phyloP scores from a whole-genome alignment of 2,888 invertebrate genomes.

The Cyaniris semiargus region DNA sequence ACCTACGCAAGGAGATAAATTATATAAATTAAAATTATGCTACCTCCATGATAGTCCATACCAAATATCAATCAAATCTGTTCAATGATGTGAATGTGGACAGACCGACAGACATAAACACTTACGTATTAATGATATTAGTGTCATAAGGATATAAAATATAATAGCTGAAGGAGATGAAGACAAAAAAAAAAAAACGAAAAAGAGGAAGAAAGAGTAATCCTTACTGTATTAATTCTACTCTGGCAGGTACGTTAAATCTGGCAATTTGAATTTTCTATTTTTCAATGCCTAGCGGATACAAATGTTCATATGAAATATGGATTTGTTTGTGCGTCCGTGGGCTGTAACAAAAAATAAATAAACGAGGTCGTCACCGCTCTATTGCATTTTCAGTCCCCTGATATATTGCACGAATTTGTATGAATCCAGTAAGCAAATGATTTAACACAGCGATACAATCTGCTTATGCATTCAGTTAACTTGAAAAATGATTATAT shows the following conservation, averaged over 20 bases:
- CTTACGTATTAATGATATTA: too few species aligned
- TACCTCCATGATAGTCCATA: too few species aligned
- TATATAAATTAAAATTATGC: too few species aligned
- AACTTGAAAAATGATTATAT: background rate
- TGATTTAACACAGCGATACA: slow-evolving; percentile 13
- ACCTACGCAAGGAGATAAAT: too few species aligned
- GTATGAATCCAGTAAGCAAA: slow-evolving; percentile 6
- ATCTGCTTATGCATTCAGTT: slow-evolving; percentile 4
- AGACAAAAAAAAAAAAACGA: background rate
- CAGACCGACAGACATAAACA: too few species aligned
- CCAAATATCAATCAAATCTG: too few species aligned
- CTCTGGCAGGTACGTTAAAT: background rate
- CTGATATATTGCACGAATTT: slow-evolving; percentile 12
- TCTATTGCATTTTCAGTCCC: slow-evolving; percentile 18
- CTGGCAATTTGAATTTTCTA: slow-evolving; percentile 43
- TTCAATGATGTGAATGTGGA: too few species aligned
- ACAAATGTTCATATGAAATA: slow-evolving; percentile 19
- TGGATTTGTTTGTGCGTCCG: slow-evolving; percentile 19
- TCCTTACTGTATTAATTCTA: background rate
- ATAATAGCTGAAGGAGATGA: too few species aligned
- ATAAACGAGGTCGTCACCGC: slow-evolving; percentile 21
- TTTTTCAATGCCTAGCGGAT: slow-evolving; percentile 1
- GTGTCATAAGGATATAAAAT: too few species aligned
- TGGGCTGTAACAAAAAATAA: background rate
- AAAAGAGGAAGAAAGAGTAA: too few species aligned